A percentile compares a stretch with the other conserved stretches of the same genome.
These are phyloP conservation scores for crab-eating macaque (Macaca fascicularis) DNA, from an alignment of 2,113 vertebrate genomes.

Conservation along the genomic window T2T-MFA8v1.1 NC_088389.1:122085001-122085500, in stretches of 20 bases:
- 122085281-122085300: background rate
- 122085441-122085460: background rate
- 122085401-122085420: background rate
- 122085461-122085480: rapidly evolving
- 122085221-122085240: background rate
- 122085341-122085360: background rate
- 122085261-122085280: background rate
- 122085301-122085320: background rate
- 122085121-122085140: background rate
- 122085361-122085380: background rate
- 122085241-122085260: background rate
- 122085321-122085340: background rate
- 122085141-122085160: background rate
- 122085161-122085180: background rate
- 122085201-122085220: background rate
- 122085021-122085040: background rate
- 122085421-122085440: rapidly evolving
- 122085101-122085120: background rate
- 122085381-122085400: background rate
- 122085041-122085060: background rate
- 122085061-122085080: background rate
- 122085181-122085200: background rate
- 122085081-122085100: background rate
- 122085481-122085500: rapidly evolving
- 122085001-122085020: no score